Evolutionary conservation across 2,113 vertebrate genomes (phyloP), one percentile per base, ranked within the genome.

Genomic region (Sisor rabdophorus): DNA sequence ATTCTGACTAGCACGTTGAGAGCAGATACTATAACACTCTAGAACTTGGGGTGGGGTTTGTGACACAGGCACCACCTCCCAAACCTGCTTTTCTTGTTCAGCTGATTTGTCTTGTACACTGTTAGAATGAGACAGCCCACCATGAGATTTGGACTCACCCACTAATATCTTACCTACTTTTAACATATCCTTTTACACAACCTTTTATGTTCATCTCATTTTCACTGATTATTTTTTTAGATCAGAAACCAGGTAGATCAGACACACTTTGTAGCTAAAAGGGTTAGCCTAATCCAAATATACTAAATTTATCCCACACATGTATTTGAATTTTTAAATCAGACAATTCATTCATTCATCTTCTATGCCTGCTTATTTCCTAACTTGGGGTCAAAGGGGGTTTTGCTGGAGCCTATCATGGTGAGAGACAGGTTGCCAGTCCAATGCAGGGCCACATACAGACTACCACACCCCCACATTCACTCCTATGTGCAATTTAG

Each of bases 31-130:
- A 63, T 75, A 75, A 73, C 36, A 48, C 53, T 30, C 11, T 20
- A n/a, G 61, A n/a, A 10, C 16, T 22, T 65, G 65, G 63, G 83
- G 80, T 67, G 78, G 73, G 75, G 73, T 63, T 54, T 81, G 54
- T 75, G 54, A 44, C 12, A 64, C 28, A 76, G 13, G 68, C 67
- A 50, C 58, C 48, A 76, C 70, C 74, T 76, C 55, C 65, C 44
- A 54, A 44, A 80, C 77, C 20, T 0, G 60, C 32, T 80, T 53
- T 74, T 60, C 80, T 52, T 71, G 83, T 81, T 84, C 76, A n/a
- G n/a, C 22, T 53, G n/a, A 58, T 73, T 80, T 15, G 11, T 55
- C 47, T 58, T 11, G 50, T n/a, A 63, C 64, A 54, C 65, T 40
- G 28, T 26, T 7, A 61, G 12, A 22, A 48, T 56, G 28, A 3